Evolutionary conservation across 2,797 vertebrate genomes (phyloP), one percentile per base, ranked within the genome.

Genomic region (Enteromius treurensis): DNA sequence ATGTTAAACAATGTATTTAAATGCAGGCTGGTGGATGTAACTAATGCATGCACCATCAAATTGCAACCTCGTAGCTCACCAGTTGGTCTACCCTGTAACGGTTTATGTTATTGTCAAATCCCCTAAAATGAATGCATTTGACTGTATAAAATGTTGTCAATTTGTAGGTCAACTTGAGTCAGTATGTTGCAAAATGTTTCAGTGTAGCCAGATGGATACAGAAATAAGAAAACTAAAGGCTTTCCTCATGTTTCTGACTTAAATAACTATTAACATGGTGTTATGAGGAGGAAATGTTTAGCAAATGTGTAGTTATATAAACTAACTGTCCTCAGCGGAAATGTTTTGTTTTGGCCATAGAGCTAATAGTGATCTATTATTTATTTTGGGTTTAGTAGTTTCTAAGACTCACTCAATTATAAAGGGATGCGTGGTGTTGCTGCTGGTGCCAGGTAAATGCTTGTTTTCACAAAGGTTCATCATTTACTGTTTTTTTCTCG

Each of bases 381-480:
- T 80, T 21, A 80, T 71, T 26, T 83, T 37, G 14, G 42, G 79
- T 73, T 65, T 60, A 37, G 26, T 47, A 23, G 15, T 60, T 77
- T 34, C 29, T 49, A 15, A 49, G 37, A 82, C 15, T 37, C 47
- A 58, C 64, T 62, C 40, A 78, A 79, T 76, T 79, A 34, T 74
- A 45, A 45, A 67, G 76, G 37, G 3, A 53, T 68, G 19, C 10
- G 23, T 68, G 68, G 47, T 45, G 76, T 60, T 60, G 23, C 40
- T 81, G 42, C 32, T 82, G 34, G 69, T 29, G 23, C 62, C 26
- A 21, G 62, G 64, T 69, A 87, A 86, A 79, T 8, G 42, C 77
- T 69, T 81, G 67, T 77, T 82, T 86, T 83, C 55, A 74, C 23
- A 62, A 81, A 84, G 68, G 47, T 86, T 79, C 42, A 76, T 70